phyloP scores from a whole-genome alignment of 2,797 vertebrate genomes.

The Kryptolebias ocellatus region DNA sequence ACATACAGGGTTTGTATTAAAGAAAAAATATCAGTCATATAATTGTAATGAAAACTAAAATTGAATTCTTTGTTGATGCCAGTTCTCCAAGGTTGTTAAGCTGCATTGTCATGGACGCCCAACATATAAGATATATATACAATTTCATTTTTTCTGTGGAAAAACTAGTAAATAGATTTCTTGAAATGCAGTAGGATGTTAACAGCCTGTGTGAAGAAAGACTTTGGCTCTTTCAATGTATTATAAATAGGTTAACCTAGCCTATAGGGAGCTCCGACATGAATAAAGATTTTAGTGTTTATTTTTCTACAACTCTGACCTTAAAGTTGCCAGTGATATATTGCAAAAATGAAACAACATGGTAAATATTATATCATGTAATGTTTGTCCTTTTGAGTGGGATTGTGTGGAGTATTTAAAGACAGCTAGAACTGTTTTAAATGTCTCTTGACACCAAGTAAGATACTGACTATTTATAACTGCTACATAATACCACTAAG shows the following conservation, averaged over 20 bases:
- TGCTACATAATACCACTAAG: background rate
- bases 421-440: too few relatives aligned
- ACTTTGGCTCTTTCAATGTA: background rate
- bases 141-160: background rate
- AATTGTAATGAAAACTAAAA: too few relatives aligned
- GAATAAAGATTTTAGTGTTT: slow-evolving; percentile 7
- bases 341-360: background rate
- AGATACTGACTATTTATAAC: too few relatives aligned
- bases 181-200: background rate
- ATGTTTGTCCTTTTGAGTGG: too few relatives aligned
- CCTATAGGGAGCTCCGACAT: slow-evolving; percentile 21
- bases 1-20: too few relatives aligned
- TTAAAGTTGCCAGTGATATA: background rate
- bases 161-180: background rate
- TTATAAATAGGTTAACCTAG: slow-evolving; percentile 30
- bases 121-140: too few relatives aligned
- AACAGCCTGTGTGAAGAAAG: background rate
- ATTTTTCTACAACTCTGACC: background rate
- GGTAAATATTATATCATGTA: background rate
- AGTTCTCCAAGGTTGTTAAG: too few relatives aligned
- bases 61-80: too few relatives aligned
- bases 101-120: too few relatives aligned
- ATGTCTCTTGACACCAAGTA: too few relatives aligned
- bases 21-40: too few relatives aligned
- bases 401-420: too few relatives aligned